Base-by-base conservation (phyloP, 2,797 vertebrate genomes). In the Silurus aristotelis region DNA sequence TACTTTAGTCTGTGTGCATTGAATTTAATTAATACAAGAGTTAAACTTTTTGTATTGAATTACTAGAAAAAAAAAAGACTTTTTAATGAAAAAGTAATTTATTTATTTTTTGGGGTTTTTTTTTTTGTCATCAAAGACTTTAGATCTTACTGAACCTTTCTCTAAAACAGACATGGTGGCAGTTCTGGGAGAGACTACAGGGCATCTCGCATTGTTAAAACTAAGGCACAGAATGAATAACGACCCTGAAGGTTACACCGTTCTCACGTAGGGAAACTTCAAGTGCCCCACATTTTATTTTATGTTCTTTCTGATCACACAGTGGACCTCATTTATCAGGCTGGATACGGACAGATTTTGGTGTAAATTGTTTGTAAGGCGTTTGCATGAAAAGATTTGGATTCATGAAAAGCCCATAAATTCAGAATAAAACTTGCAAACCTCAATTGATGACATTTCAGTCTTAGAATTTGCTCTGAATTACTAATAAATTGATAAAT, bases 171-270 rank as follows among this genome's bases (percentile, higher is more conserved):
- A 99, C 92, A 99, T 99, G 98, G 96, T 99, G 1, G 98, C 98
- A 0, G 98, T 99, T 46, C 96, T 99, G 0, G 98, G 97, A 6
- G 98, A 99, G 91, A 97, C 98, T 1, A 99, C 98, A 0, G 97
- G 98, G 67, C 91, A 92, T 73, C 83, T 90, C 10, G 96, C 96
- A 1, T 91, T 99, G 81, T 89, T 93, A 17, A 94, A 89, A 17
- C 95, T 99, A 88, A 93, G 96, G 70, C 94, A 98, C 88, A 93
- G 90, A 91, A 99, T 99, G 97, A 97, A 87, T 83, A 95, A 92
- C 15, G 94, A 99, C 85, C 95, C 96, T 0, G 98, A 99, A 93
- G 98, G 98, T 82, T 88, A 92, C 84, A 91, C 91, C 66, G 92
- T 99, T 90, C 94, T 99, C 38, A 96, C 90, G 98, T 99, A 90